Conservation (phyloP, 2,888 invertebrate genomes). For the Ophion obscuratus region DNA sequence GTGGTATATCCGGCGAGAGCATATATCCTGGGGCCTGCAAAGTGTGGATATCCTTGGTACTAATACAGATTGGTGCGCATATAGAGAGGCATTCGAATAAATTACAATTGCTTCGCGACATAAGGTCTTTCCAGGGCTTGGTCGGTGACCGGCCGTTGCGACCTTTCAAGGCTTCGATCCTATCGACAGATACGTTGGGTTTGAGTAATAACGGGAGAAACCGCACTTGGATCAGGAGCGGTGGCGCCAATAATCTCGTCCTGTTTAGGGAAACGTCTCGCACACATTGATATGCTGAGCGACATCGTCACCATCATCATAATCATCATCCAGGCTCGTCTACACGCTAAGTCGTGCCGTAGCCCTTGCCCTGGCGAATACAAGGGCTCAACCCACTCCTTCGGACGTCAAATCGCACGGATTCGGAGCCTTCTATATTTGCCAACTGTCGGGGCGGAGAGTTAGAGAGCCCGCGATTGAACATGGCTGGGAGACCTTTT, state of each 20-base stretch:
- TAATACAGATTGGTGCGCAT: constrained; percentile 8
- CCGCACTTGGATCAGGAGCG: constrained; percentile 1
- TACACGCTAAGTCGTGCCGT: not conserved
- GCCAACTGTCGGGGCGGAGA: not conserved
- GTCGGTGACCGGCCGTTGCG: not conserved
- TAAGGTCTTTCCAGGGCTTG: no score
- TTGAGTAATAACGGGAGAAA: constrained; percentile 38
- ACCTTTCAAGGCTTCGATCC: not conserved
- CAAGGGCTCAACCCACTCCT: not conserved
- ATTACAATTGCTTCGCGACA: not conserved
- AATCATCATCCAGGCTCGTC: not conserved
- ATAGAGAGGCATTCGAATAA: constrained; percentile 1
- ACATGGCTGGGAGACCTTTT: constrained; percentile 24
- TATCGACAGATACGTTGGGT: not conserved
- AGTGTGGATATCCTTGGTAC: not conserved
- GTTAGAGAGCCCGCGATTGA: not conserved
- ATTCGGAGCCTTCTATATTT: not conserved
- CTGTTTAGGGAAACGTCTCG: not conserved
- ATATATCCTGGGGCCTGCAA: not conserved
- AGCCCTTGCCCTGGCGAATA: not conserved
- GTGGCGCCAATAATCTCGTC: constrained; percentile 22
- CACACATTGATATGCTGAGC: not conserved
- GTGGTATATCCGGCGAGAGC: not conserved
- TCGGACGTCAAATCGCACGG: not conserved
- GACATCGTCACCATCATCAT: constrained; percentile 16